A percentile compares a stretch with the other conserved stretches of the same genome.
phyloP scores from a whole-genome alignment of 2,888 invertebrate species.

The Sepioteuthis lessoniana region DNA sequence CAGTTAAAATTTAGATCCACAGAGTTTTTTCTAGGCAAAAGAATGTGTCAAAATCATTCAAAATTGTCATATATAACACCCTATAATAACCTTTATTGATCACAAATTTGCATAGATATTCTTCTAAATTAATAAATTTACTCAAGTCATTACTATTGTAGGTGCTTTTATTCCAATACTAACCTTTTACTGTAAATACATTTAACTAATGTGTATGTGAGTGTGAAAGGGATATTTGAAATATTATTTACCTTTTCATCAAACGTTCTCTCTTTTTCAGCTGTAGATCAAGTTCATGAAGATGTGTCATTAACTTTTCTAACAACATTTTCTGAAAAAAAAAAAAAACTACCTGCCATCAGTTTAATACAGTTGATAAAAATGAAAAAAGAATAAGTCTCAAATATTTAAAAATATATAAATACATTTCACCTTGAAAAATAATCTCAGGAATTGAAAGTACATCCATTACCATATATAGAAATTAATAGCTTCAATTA shows the following conservation, averaged over 20 bases:
- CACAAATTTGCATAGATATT: not conserved
- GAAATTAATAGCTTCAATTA: no score
- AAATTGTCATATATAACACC: not conserved
- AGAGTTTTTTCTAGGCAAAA: not conserved
- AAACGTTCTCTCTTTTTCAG: slow-evolving; percentile 81
- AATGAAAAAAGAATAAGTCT: not conserved
- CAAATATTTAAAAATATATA: not conserved
- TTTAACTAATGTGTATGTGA: not conserved
- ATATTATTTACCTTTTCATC: slow-evolving; percentile 78
- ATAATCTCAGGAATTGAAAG: not conserved
- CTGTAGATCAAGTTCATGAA: slow-evolving; percentile 77
- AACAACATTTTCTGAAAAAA: slow-evolving; percentile 78
- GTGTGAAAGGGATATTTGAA: not conserved
- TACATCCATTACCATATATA: no score
- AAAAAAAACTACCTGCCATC: not conserved
- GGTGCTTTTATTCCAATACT: not conserved
- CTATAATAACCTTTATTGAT: not conserved
- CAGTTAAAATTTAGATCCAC: no score
- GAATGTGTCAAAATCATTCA: not conserved
- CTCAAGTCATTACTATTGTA: not conserved
- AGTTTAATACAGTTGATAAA: not conserved
- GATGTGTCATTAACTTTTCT: slow-evolving; percentile 82
- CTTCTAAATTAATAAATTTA: not conserved
- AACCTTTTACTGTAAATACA: not conserved
- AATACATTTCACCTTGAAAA: not conserved